Evolutionary conservation across 2,888 invertebrate genomes (phyloP).

Genomic region (Tipula vernalis): DNA sequence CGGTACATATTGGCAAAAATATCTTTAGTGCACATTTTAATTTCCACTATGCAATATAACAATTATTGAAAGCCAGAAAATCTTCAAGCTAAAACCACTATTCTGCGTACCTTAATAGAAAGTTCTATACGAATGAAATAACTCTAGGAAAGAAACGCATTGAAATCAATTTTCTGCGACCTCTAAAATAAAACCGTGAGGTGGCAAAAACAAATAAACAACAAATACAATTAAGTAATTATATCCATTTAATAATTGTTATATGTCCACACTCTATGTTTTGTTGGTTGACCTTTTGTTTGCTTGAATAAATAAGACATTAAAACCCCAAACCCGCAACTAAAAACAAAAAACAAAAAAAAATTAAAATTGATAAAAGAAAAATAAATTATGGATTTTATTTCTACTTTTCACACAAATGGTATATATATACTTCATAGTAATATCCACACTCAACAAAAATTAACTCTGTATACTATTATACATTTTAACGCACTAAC

Average conservation of each 20-base stretch:
- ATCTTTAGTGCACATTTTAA: no score
- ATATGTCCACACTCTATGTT: neutral
- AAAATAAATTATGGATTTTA: slow-evolving; percentile 4
- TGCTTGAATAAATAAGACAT: neutral
- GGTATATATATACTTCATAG: neutral
- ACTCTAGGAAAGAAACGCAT: neutral
- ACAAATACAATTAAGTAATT: neutral
- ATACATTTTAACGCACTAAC: neutral
- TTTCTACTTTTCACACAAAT: neutral
- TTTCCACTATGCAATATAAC: no score
- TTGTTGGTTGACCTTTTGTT: neutral
- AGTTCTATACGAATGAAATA: no score
- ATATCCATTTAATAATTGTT: neutral
- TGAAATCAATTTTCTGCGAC: neutral
- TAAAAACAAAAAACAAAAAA: neutral
- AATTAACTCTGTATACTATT: neutral
- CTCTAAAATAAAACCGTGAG: neutral
- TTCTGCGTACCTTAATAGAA: neutral
- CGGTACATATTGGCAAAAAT: no score
- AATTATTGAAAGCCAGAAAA: no score
- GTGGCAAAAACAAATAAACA: neutral
- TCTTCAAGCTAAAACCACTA: no score
- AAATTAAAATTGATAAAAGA: neutral
- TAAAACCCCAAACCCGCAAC: neutral
- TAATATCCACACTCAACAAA: neutral